phyloP scores from a whole-genome alignment of 2,113 vertebrate genomes.

The Anolis carolinensis region DNA sequence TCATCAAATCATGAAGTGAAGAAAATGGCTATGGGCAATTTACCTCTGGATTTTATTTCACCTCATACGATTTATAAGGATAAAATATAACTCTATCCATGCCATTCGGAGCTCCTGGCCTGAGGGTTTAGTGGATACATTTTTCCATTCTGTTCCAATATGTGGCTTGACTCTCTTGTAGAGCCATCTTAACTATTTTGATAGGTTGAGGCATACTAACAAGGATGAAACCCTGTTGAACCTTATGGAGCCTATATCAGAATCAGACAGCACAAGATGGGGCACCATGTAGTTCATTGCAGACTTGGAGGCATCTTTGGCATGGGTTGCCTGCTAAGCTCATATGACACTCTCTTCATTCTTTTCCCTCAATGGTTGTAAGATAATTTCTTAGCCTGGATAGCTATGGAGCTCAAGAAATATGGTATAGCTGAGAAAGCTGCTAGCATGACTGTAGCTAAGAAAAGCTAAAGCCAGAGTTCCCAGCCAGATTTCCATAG shows the following conservation, averaged over 20 bases:
- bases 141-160: neutral
- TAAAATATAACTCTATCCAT: neutral
- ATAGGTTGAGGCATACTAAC: neutral
- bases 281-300: too few species aligned
- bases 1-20: neutral
- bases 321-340: neutral
- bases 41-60: neutral
- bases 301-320: neutral
- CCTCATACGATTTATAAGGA: neutral
- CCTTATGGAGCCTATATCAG: neutral
- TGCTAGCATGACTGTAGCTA: too few species aligned
- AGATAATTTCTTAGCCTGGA: neutral
- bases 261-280: neutral
- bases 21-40: neutral
- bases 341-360: neutral
- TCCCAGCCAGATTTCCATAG: too few species aligned
- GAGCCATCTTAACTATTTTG: neutral
- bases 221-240: neutral
- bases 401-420: too few species aligned
- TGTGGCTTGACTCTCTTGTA: neutral
- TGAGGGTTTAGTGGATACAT: neutral
- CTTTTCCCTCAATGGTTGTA: neutral
- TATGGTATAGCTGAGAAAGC: neutral
- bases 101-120: too few species aligned
- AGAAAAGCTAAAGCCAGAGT: too few species aligned